Base-by-base conservation (phyloP, 37 sponge, comb jelly and placozoan genomes). In the Cladorhizidae sp. region DNA sequence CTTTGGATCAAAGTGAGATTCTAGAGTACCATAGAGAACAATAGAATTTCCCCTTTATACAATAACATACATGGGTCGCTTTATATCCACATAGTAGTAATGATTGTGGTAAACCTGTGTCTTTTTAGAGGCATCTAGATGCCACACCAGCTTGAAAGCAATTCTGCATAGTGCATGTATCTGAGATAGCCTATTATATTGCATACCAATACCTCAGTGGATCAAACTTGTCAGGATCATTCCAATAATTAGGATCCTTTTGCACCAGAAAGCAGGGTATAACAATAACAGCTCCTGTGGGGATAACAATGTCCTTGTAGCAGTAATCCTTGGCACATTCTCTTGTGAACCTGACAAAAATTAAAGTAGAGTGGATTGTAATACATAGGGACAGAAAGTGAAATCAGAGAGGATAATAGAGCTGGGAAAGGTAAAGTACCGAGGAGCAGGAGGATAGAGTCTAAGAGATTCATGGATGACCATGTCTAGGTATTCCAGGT, bases 141-240 rank as follows among this genome's bases (percentile, higher is more conserved):
- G n/a, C n/a, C n/a, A n/a, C n/a, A n/a, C n/a, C n/a, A n/a, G n/a
- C n/a, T n/a, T n/a, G n/a, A n/a, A n/a, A n/a, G n/a, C n/a, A n/a
- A n/a, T n/a, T n/a, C n/a, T n/a, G n/a, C 12, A 12, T 20, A 54
- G 17, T 17, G 17, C 6, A 23, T 17, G 8, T 28, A 18, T 28
- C 6, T 17, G 17, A 54, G n/a, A n/a, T 45, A 12, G 49, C 49
- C 3, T 6, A 23, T 6, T 28, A 28, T 59, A 65, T 32, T 65
- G 67, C 31, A 32, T 31, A 35, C 17, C 31, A 28, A 23, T 31
- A 84, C 91, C 94, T 89, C 23, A 88, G 73, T 23, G 95, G 95
- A 40, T 85, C 78, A 86, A 95, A 95, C 61, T 69, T 78, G 39
- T 88, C 83, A 40, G 95, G 95, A 28, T 95, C 42, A n/a, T n/a